Evolutionary conservation across 2,113 vertebrate genomes (phyloP), one percentile per base, ranked within the genome.

Genomic region (Malaclemys terrapin): DNA sequence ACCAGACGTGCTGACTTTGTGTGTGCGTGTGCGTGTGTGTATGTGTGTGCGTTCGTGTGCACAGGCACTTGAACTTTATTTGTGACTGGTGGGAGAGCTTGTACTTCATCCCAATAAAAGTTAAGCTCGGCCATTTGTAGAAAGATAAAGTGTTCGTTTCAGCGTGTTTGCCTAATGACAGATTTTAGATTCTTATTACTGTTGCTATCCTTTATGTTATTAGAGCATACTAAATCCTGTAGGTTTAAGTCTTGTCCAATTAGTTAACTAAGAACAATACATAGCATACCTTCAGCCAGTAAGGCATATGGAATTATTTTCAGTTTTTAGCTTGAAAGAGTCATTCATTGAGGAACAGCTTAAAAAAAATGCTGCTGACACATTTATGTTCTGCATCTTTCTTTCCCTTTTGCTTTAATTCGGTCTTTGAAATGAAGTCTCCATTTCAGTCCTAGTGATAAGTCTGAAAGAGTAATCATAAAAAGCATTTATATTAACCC

Each of bases 361-460:
- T 91, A 89, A 31, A 96, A 97, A 96, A 97, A 97, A 88, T 85
- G 72, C 94, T 97, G 93, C 89, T 96, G 95, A 96, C 95, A 91
- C 81, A 84, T 98, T 97, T 98, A 97, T 96, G 89, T 96, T 95
- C 86, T 54, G 89, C 76, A 5, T 93, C 52, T 87, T 81, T 96
- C 93, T 91, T 82, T 91, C 75, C 53, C n/a, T 84, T 96, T 92
- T 84, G 62, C 62, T 95, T 97, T 81, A 91, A 92, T 97, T 97
- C 78, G 47, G 78, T 92, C 96, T 97, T 96, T 97, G 96, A 97
- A 97, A 96, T 93, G 87, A 96, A 97, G 90, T 96, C 89, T 95
- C 92, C 84, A 75, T 97, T 94, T 94, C 84, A 62, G 88, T 42
- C 84, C 80, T 49, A 82, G 13, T 88, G 72, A 87, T 65, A 57